Conservation (phyloP, 2,113 vertebrate species). For the Neodon shergylaensis region DNA sequence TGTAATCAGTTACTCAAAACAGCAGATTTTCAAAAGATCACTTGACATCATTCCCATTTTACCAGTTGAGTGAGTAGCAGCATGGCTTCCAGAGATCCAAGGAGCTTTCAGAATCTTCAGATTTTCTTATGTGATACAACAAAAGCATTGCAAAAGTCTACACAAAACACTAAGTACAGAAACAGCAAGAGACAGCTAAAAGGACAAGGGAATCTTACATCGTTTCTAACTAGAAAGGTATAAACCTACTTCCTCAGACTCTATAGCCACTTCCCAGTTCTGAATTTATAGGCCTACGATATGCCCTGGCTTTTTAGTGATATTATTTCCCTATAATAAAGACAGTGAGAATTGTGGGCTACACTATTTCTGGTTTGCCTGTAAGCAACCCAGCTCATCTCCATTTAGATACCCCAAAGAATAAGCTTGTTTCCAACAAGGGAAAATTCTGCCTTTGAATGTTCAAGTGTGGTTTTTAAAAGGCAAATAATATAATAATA, state of each 20-base stretch:
- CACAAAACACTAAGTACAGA: background rate
- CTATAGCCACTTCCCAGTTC: background rate
- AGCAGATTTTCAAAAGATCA: background rate
- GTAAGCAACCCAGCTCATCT: background rate
- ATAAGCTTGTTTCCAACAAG: background rate
- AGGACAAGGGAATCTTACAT: background rate
- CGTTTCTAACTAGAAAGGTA: background rate
- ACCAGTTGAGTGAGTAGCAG: background rate
- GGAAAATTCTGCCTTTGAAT: background rate
- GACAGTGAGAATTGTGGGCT: background rate
- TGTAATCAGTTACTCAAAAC: background rate
- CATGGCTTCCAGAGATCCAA: slow-evolving; percentile 10
- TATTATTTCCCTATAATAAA: background rate
- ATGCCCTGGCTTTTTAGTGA: slow-evolving; percentile 12
- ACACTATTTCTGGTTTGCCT: background rate
- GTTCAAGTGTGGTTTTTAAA: background rate
- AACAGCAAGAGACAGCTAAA: background rate
- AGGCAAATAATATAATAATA: background rate
- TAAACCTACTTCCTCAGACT: background rate
- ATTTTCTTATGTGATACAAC: slow-evolving; percentile 5
- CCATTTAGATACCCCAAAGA: background rate
- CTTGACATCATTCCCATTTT: background rate
- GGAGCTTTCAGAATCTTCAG: background rate
- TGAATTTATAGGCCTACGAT: background rate
- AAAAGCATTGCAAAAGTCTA: slow-evolving; percentile 41